phyloP scores from a whole-genome alignment of 2,888 invertebrate genomes.

The Rhagophthalmus giganteus region DNA sequence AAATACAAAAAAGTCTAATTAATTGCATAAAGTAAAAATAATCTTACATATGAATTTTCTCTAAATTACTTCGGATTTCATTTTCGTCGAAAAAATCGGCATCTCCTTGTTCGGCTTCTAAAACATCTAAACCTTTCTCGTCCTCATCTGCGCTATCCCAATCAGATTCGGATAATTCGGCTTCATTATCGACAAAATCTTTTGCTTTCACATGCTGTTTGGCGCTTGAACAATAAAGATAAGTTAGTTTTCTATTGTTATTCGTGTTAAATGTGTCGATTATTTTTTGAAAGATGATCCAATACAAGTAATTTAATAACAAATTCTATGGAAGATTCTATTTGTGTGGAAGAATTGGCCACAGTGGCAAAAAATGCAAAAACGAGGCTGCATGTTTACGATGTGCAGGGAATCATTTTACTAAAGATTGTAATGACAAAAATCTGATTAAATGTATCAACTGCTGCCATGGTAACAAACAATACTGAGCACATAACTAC shows the following conservation, averaged over 20 bases:
- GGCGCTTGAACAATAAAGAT: too few species aligned
- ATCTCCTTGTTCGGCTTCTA: constrained; percentile 86
- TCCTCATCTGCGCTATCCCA: constrained; percentile 90
- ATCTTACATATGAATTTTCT: constrained; percentile 77
- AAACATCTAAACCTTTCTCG: constrained; percentile 74
- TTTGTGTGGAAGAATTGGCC: too few species aligned
- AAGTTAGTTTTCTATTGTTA: too few species aligned
- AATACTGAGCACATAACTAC: too few species aligned
- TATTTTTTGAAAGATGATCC: too few species aligned
- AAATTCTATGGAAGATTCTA: background rate
- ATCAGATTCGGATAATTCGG: constrained; percentile 89
- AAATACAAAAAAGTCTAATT: background rate
- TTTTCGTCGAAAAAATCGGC: constrained; percentile 80
- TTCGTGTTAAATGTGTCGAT: too few species aligned
- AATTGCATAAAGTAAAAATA: constrained; percentile 4
- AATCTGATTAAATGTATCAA: too few species aligned
- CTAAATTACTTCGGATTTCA: constrained; percentile 76
- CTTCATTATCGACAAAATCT: constrained; percentile 87
- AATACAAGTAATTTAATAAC: background rate
- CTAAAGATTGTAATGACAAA: too few species aligned
- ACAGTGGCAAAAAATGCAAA: too few species aligned
- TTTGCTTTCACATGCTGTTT: constrained; percentile 55
- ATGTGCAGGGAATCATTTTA: too few species aligned
- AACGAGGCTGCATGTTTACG: too few species aligned
- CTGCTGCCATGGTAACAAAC: too few species aligned